Percentiles rank a stretch among this genome's conserved stretches.
These are phyloP conservation scores for Andrena bicolor DNA, from an alignment of 2,888 invertebrate species.

Conservation along the genomic window DNA sequence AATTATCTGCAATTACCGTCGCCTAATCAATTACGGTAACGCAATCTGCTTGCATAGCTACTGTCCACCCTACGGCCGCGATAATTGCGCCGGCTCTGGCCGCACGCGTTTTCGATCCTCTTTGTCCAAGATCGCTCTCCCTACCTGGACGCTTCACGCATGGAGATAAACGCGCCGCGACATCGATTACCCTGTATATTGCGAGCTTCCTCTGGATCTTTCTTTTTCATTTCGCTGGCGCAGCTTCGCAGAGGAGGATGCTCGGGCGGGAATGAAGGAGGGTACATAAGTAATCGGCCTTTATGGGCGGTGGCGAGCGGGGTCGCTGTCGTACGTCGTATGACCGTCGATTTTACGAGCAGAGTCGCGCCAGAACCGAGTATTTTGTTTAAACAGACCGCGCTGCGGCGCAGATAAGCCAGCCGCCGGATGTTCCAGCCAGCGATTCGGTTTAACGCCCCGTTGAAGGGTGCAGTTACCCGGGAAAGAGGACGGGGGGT, in stretches of 20 bases:
- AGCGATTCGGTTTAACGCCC: slow-evolving; percentile 34
- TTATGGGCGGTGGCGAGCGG: slow-evolving; percentile 57
- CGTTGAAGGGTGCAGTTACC: slow-evolving; percentile 44
- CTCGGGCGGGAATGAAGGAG: slow-evolving; percentile 5
- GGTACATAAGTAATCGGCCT: slow-evolving; percentile 70
- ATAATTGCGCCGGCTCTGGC: slow-evolving; percentile 73
- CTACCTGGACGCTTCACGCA: slow-evolving; percentile 13
- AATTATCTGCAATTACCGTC: slow-evolving; percentile 82
- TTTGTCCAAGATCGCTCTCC: slow-evolving; percentile 34
- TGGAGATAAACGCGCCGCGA: slow-evolving; percentile 27
- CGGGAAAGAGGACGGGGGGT: slow-evolving; percentile 10
- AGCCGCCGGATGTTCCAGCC: slow-evolving; percentile 52
- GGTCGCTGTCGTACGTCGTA: slow-evolving; percentile 63
- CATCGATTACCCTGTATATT: not conserved
- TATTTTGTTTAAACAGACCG: slow-evolving; percentile 75
- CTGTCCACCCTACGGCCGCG: slow-evolving; percentile 72
- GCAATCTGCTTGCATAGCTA: slow-evolving; percentile 77
- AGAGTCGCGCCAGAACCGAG: slow-evolving; percentile 42
- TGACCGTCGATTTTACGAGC: slow-evolving; percentile 70
- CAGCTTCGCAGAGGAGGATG: slow-evolving; percentile 23
- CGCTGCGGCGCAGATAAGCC: slow-evolving; percentile 62
- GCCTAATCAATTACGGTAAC: slow-evolving; percentile 82
- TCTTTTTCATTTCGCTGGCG: slow-evolving; percentile 27
- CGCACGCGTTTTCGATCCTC: slow-evolving; percentile 50
- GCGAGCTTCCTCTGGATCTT: not conserved